These are phyloP conservation scores for Caenorhabditis becei DNA, from an alignment of 2,888 invertebrate genomes.

Conservation along the genomic window DNA sequence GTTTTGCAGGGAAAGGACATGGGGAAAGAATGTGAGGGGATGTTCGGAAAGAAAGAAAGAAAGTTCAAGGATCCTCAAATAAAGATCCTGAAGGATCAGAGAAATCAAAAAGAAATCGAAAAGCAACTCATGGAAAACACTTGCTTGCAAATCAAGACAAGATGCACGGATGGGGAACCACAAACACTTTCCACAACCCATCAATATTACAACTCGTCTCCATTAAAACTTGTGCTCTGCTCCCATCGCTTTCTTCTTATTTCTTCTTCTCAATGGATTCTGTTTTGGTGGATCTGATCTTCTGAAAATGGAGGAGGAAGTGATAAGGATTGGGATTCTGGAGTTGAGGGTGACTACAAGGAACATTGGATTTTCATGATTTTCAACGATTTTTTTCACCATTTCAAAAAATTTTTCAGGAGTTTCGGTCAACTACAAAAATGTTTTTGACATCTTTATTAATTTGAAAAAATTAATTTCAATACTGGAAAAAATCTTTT, in stretches of 20 bases:
- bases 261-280: not conserved
- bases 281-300: slow-evolving; percentile 1
- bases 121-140: not conserved
- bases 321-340: too few relatives aligned
- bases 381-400: too few relatives aligned
- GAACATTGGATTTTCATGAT: too few relatives aligned
- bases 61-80: not conserved
- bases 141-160: slow-evolving; percentile 4
- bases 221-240: slow-evolving; percentile 13
- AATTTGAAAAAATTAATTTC: too few relatives aligned
- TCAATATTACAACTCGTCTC: slow-evolving; percentile 10
- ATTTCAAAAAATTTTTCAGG: too few relatives aligned
- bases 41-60: not conserved
- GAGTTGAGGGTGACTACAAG: too few relatives aligned
- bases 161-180: not conserved
- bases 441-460: too few relatives aligned
- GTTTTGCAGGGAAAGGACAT: too few relatives aligned
- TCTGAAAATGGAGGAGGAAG: not conserved
- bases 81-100: not conserved
- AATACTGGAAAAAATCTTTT: too few relatives aligned
- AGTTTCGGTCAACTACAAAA: too few relatives aligned
- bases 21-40: not conserved
- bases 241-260: not conserved
- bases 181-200: slow-evolving; percentile 5
- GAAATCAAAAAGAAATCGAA: not conserved